Evolutionary conservation across 2,113 vertebrate genomes (phyloP), one percentile per base, ranked within the genome.

Genomic region (Polypterus senegalus): DNA sequence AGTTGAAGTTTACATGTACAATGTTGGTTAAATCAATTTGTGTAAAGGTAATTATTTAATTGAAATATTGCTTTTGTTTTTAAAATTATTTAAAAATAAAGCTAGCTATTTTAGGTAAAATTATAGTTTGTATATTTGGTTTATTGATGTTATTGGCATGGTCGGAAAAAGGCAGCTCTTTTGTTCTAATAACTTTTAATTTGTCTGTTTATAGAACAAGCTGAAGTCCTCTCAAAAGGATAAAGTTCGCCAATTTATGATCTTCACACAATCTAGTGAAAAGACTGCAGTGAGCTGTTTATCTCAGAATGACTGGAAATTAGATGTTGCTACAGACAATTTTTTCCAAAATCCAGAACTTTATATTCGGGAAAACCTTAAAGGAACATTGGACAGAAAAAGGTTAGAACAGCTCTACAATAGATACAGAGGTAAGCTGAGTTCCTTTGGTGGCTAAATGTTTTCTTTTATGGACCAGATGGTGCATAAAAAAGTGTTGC

Each of bases 171-270:
- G 27, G 27, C 27, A 27, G 27, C 27, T 27, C 27, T 27, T 27
- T 27, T 27, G 27, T 27, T 27, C 27, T 27, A 27, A 27, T 27
- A 27, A 27, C 27, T 27, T 27, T 27, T 27, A 27, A 27, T 27
- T 27, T 27, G 27, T 27, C 27, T 27, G 27, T 78, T 54, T 59
- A 66, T 77, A 98, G 96, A 98, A 97, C 94, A 98, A 98, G 91
- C 89, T 98, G 93, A 98, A 98, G 89, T 97, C 94, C 76, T 97
- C 93, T 69, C 94, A 98, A 86, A 98, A 98, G 89, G 96, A 98
- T 91, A 98, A 98, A 92, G 92, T 98, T 89, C 93, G 96, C 72
- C 94, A 98, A 87, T 98, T 98, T 78, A 96, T 98, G 89, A 92
- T 97, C 83, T 98, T 98, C 86, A 98, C 96, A 5, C 96, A 98